Evolutionary conservation across 2,113 vertebrate species (phyloP).

Genomic region (Heliornis fulica): DNA sequence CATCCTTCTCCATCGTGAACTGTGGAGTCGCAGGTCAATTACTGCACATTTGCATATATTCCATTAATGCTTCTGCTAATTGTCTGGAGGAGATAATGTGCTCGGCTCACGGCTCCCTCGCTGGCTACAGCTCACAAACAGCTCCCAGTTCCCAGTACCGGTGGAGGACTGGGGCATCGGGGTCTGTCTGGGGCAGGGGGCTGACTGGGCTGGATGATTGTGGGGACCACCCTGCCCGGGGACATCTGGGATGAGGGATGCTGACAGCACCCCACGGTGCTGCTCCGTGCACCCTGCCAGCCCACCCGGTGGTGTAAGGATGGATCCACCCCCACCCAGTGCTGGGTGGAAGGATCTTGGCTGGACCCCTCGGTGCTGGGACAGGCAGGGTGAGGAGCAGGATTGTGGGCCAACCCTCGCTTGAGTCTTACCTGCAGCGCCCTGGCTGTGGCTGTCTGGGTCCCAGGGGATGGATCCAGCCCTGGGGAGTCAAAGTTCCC

Average conservation of each 20-base stretch:
- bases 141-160: rapidly evolving
- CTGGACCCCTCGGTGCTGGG: neutral
- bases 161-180: rapidly evolving
- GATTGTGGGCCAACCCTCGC: too few species aligned
- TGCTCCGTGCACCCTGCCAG: neutral
- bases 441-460: neutral
- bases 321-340: neutral
- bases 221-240: neutral
- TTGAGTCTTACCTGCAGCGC: rapidly evolving
- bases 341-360: rapidly evolving
- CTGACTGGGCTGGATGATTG: too few species aligned
- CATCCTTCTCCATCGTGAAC: slow-evolving; percentile 53
- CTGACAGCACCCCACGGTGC: rapidly evolving
- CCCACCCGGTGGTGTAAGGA: rapidly evolving
- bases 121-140: slow-evolving; percentile 27
- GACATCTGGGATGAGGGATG: neutral
- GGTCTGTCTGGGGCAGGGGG: too few species aligned
- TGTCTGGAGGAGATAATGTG: slow-evolving; percentile 68
- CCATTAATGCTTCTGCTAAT: slow-evolving; percentile 73
- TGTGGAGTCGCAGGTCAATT: slow-evolving; percentile 66
- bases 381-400: neutral
- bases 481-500: neutral
- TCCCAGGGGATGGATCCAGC: neutral
- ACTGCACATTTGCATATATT: slow-evolving; percentile 72
- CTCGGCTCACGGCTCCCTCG: neutral